Evolutionary conservation across 1,140 invertebrate genomes (phyloP).

Genomic region (Cydia amplana): DNA sequence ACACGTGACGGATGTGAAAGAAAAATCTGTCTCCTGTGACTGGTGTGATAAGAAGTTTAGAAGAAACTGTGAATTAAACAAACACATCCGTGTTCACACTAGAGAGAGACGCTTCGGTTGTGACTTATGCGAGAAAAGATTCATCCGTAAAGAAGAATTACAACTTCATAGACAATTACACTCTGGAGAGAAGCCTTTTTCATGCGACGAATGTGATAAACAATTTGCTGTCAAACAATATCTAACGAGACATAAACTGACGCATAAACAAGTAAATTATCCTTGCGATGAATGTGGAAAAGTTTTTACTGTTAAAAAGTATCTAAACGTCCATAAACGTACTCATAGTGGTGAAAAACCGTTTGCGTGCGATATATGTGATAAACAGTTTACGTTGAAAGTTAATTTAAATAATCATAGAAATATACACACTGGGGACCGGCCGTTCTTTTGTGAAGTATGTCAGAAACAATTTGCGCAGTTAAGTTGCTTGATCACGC

Average conservation of each 20-base stretch:
- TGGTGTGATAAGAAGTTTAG: background rate
- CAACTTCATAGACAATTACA: background rate
- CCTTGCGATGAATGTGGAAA: conserved; percentile 6
- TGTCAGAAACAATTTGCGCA: background rate
- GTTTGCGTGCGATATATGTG: background rate
- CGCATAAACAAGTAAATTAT: background rate
- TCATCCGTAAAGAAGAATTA: background rate
- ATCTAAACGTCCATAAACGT: background rate
- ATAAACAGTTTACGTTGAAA: background rate
- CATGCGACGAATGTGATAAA: background rate
- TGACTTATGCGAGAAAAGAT: background rate
- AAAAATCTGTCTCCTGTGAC: background rate
- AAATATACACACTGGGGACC: background rate
- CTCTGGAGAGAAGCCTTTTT: background rate
- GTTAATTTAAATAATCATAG: conserved; percentile 11
- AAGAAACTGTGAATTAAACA: background rate
- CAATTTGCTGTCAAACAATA: background rate
- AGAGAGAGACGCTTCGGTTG: background rate
- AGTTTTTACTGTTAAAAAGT: background rate
- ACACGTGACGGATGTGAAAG: background rate
- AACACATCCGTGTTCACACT: background rate
- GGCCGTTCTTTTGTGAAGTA: conserved; percentile 9
- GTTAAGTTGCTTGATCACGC: background rate
- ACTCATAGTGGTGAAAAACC: background rate
- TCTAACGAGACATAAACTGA: background rate